Conservation (phyloP, 92 coral and sea anemone genomes). For the Umimayanthus chanpuru region DNA sequence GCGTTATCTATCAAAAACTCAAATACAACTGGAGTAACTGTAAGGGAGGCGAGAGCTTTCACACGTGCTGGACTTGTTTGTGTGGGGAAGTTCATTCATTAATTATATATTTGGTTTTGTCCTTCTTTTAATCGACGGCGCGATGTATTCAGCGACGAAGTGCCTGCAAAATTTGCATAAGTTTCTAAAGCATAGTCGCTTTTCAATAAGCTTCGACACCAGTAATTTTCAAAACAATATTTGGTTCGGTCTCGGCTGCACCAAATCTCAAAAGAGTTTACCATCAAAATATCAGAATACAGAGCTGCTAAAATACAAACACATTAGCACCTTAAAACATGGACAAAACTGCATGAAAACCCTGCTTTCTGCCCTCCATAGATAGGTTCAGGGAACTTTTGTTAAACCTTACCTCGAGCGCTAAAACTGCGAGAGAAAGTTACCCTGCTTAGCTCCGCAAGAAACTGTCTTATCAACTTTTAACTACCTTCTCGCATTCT, state of each 20-base stretch:
- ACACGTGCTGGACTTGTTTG: conserved; percentile 56
- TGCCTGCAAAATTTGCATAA: conserved; percentile 67
- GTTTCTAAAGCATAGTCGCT: conserved; percentile 59
- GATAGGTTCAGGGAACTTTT: not conserved
- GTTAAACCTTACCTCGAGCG: not conserved
- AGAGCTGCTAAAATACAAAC: conserved; percentile 35
- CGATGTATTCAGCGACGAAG: conserved; percentile 39
- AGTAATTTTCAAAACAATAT: conserved; percentile 55
- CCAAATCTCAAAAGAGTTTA: conserved; percentile 24
- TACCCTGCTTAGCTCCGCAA: not conserved
- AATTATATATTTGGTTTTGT: conserved; percentile 82
- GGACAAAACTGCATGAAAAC: conserved; percentile 16
- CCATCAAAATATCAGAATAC: conserved; percentile 38
- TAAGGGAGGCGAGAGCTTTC: not conserved
- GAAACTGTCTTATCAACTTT: not conserved
- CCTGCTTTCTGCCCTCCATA: not conserved
- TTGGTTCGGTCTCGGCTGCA: conserved; percentile 37
- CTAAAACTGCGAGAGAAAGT: not conserved
- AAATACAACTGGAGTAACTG: not conserved
- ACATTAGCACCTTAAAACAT: conserved; percentile 42
- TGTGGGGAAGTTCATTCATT: conserved; percentile 65
- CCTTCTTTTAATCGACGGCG: conserved; percentile 44
- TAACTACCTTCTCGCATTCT: not conserved
- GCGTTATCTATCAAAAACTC: not conserved
- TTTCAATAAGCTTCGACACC: conserved; percentile 61